These are phyloP conservation scores for Novumbra hubbsi DNA, from an alignment of 2,797 vertebrate genomes.

Conservation along the genomic window DNA sequence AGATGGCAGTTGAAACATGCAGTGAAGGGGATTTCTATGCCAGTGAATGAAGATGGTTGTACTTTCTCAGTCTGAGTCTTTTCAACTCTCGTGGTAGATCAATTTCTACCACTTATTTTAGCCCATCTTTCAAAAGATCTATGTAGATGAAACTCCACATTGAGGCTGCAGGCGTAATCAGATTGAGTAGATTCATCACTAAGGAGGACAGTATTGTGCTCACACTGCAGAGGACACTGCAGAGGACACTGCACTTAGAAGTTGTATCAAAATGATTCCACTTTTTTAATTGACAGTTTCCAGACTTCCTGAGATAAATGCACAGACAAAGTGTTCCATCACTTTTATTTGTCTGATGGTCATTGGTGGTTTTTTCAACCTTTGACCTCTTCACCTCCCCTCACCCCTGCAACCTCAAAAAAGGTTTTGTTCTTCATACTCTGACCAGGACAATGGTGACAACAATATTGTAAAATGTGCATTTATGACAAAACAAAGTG, in stretches of 20 bases:
- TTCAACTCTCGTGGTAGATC: slow-evolving; percentile 20
- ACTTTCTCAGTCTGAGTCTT: slow-evolving; percentile 40
- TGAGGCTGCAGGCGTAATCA: background rate
- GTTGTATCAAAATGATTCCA: background rate
- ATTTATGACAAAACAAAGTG: slow-evolving; percentile 69
- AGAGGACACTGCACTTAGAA: background rate
- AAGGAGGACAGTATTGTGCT: too few species aligned
- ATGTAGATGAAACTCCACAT: background rate
- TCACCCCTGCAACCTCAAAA: slow-evolving; percentile 52
- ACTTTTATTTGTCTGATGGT: too few species aligned
- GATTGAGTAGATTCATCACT: too few species aligned
- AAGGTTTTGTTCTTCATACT: slow-evolving; percentile 52
- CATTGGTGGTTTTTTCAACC: background rate
- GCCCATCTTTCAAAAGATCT: background rate
- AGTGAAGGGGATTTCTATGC: slow-evolving; percentile 45
- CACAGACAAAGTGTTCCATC: too few species aligned
- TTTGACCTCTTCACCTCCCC: slow-evolving; percentile 27
- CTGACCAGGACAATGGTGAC: slow-evolving; percentile 65
- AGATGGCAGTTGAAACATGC: slow-evolving; percentile 50
- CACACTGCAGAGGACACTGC: background rate
- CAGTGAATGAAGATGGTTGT: slow-evolving; percentile 42
- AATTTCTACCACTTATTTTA: slow-evolving; percentile 10
- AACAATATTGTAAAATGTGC: slow-evolving; percentile 70
- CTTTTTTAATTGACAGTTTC: background rate
- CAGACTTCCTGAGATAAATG: too few species aligned